Base-by-base conservation (phyloP, 1,140 invertebrate species). In the Mycetomoellerius zeteki region DNA sequence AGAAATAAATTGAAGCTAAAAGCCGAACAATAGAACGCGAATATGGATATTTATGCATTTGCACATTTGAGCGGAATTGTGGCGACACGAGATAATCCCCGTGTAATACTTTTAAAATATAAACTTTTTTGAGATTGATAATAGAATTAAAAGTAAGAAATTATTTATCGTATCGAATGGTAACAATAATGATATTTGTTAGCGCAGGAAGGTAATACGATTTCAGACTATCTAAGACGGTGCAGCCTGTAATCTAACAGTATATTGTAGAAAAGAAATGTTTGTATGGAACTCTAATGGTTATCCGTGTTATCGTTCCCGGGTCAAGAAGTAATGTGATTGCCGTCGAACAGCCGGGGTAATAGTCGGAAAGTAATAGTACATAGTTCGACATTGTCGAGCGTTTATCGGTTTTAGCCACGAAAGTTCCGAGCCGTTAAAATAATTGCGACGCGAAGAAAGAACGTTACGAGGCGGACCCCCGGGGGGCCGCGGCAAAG, bases 361-460 rank as follows among this genome's bases (percentile, higher is more conserved):
- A 84, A 84, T 73, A 73, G 80, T 60, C 67, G 80, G 52, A 60
- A 82, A 82, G 80, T 82, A 82, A 82, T 75, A 60, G 80, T 73
- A 84, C 69, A 60, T 50, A 60, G 14, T 84, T 73, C 80, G 80
- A 75, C 80, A 84, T 62, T 60, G 80, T 84, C 80, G 69, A 50
- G 16, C 80, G 37, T 84, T 84, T 84, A 84, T 84, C 69, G 80
- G n/a, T 71, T 73, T 73, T 7, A 60, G 24, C 80, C 80, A 84
- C 80, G 80, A 84, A 58, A 84, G 67, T 60, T 60, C 80, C 54
- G 14, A 19, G 69, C 54, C 37, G 80, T 84, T 84, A 73, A 84
- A 84, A 84, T 84, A 84, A 84, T 75, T 60, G 80, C 78, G 33
- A 47, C 47, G 78, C 30, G 43, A 62, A 21, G 27, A 62, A 54